phyloP scores from a whole-genome alignment of 2,797 vertebrate genomes.

The Coracias cyanogaster region DNA sequence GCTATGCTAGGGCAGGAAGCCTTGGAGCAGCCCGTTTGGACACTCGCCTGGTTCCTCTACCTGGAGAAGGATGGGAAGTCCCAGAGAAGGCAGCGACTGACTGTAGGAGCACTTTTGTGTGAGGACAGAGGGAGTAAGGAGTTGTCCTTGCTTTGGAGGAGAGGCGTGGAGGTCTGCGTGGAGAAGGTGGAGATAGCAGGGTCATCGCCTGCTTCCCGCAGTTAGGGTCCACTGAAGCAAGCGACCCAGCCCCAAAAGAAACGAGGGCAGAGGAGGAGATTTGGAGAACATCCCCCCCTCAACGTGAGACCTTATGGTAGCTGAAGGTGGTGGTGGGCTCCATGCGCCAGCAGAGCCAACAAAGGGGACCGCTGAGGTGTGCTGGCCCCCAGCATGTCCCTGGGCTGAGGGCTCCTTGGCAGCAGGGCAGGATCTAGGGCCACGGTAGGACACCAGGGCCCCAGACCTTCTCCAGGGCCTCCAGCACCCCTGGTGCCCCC shows the following conservation, averaged over 20 bases:
- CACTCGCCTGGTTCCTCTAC: neutral
- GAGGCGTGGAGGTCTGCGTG: neutral
- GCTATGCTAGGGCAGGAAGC: neutral
- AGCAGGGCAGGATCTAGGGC: neutral
- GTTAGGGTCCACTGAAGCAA: neutral
- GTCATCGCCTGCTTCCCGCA: accelerated
- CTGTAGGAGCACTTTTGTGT: neutral
- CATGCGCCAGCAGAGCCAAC: neutral
- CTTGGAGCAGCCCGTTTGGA: neutral
- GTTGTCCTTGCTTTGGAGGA: neutral
- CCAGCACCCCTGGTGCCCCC: neutral
- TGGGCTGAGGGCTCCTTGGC: neutral
- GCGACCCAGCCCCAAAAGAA: neutral
- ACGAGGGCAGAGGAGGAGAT: neutral
- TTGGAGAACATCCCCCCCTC: neutral
- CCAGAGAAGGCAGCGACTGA: accelerated
- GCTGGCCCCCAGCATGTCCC: neutral
- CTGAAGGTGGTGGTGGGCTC: neutral
- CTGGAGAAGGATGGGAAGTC: neutral
- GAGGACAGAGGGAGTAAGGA: neutral
- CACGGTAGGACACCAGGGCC: neutral
- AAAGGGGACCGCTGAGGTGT: accelerated
- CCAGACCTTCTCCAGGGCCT: neutral
- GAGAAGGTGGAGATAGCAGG: neutral
- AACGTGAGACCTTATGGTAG: accelerated